Percentiles rank a stretch among this genome's conserved stretches.
Evolutionary conservation across 2,113 vertebrate genomes (phyloP).

Genomic region (Pteropus alecto): DNA sequence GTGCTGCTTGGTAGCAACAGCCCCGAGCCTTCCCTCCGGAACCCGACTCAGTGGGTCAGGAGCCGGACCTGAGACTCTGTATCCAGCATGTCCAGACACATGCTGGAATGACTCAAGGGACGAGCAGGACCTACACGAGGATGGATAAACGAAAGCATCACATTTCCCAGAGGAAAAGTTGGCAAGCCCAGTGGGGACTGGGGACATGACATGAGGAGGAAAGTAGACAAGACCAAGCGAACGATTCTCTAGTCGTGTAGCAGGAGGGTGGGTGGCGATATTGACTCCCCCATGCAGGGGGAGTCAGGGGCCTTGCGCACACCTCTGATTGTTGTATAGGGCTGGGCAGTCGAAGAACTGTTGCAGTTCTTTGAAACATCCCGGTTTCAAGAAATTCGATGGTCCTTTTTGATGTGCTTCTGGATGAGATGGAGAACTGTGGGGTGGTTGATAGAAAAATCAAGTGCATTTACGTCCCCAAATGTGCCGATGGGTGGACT

Average conservation of each 20-base stretch:
- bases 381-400: not conserved
- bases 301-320: fast-evolving
- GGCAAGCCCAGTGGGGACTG: not conserved
- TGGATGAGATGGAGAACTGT: not conserved
- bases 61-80: not conserved
- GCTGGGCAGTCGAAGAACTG: not conserved
- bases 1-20: fast-evolving
- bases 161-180: not conserved
- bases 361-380: not conserved
- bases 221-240: not conserved
- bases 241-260: fast-evolving
- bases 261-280: not conserved
- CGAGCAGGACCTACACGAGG: not conserved
- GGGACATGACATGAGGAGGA: not conserved
- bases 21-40: not conserved
- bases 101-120: not conserved
- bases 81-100: not conserved
- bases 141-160: not conserved
- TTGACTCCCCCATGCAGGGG: too few relatives aligned
- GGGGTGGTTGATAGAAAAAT: not conserved
- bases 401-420: not conserved
- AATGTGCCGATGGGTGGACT: not conserved
- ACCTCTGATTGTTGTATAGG: fast-evolving
- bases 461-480: too few relatives aligned
- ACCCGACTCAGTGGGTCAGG: fast-evolving